Percentiles rank a stretch among this genome's conserved stretches.
Evolutionary conservation across 2,888 invertebrate genomes (phyloP).

Genomic region (Aphodius sticticus): DNA sequence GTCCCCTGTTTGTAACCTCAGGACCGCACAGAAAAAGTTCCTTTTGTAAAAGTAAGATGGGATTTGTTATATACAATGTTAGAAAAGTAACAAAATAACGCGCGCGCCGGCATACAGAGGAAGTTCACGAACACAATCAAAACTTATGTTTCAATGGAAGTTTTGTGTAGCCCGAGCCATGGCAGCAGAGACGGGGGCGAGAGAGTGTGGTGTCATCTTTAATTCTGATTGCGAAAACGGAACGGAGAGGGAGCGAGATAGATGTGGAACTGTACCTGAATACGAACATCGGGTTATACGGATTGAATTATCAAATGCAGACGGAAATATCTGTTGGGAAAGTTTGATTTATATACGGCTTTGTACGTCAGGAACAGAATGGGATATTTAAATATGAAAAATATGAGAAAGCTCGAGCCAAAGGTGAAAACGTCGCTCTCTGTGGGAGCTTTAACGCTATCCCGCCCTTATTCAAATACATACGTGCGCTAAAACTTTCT

Average conservation of each 20-base stretch:
- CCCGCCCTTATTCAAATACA: neutral
- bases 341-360: slow-evolving; percentile 50
- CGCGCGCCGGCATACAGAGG: slow-evolving; percentile 27
- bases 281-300: slow-evolving; percentile 45
- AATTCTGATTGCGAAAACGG: slow-evolving; percentile 52
- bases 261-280: slow-evolving; percentile 46
- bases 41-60: slow-evolving; percentile 7
- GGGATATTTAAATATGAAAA: slow-evolving; percentile 41
- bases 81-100: slow-evolving; percentile 12
- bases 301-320: slow-evolving; percentile 52
- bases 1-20: neutral
- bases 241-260: slow-evolving; percentile 25
- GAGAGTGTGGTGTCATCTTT: slow-evolving; percentile 53
- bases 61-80: slow-evolving; percentile 25
- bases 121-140: slow-evolving; percentile 51
- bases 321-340: slow-evolving; percentile 41
- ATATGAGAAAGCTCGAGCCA: slow-evolving; percentile 22
- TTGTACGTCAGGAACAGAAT: slow-evolving; percentile 40
- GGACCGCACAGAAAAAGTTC: slow-evolving; percentile 5
- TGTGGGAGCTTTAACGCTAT: neutral
- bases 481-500: neutral
- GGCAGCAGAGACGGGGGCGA: neutral
- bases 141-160: slow-evolving; percentile 53
- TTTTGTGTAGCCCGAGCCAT: slow-evolving; percentile 43
- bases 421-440: slow-evolving; percentile 19